Evolutionary conservation across 2,113 vertebrate species (phyloP).

Genomic region (Salvator merianae): DNA sequence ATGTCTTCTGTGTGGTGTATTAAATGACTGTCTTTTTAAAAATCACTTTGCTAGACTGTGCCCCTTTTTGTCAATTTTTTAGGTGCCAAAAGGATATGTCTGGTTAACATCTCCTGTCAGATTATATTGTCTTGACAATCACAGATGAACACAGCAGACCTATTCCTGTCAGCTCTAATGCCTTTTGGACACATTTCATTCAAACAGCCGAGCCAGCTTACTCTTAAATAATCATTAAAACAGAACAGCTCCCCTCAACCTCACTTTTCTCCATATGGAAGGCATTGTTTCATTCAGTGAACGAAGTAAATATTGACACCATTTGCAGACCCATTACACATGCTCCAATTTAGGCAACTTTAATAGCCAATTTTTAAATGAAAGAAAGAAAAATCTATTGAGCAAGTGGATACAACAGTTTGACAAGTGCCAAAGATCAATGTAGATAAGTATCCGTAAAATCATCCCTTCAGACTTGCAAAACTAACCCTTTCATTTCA

Average conservation of each 20-base stretch:
- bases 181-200: slow-evolving; percentile 72
- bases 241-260: slow-evolving; percentile 40
- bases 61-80: slow-evolving; percentile 57
- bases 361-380: background rate
- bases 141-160: slow-evolving; percentile 68
- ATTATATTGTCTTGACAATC: slow-evolving; percentile 63
- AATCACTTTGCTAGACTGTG: slow-evolving; percentile 30
- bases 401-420: background rate
- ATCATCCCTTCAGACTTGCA: background rate
- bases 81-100: slow-evolving; percentile 58
- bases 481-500: background rate
- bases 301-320: slow-evolving; percentile 32
- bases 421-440: background rate
- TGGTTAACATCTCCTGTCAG: slow-evolving; percentile 68
- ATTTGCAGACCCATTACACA: slow-evolving; percentile 17
- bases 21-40: slow-evolving; percentile 28
- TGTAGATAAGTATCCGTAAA: background rate
- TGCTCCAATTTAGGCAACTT: slow-evolving; percentile 15
- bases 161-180: slow-evolving; percentile 73
- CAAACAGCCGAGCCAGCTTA: slow-evolving; percentile 69
- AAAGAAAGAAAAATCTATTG: background rate
- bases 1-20: slow-evolving; percentile 5
- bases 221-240: slow-evolving; percentile 69
- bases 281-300: slow-evolving; percentile 60
- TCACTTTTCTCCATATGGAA: slow-evolving; percentile 59